Conservation (phyloP, 2,888 invertebrate species). For the Ormyrus pomaceus region DNA sequence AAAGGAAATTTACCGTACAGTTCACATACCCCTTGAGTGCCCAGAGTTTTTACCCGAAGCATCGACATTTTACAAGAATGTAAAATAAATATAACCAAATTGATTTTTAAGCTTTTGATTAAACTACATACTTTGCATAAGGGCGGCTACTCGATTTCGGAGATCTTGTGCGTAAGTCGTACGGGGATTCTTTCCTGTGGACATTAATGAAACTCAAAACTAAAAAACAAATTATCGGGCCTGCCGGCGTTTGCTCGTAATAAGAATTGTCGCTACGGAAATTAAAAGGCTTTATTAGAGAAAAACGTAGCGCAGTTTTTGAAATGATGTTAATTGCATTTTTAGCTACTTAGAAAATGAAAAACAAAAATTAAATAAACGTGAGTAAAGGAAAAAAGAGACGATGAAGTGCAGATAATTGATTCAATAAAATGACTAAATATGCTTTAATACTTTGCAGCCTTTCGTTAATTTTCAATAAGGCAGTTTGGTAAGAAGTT, state of each 20-base stretch:
- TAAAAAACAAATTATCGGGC: conserved; percentile 26
- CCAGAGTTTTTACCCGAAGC: conserved; percentile 16
- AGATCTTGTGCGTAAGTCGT: conserved; percentile 77
- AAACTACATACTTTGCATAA: conserved; percentile 76
- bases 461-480: conserved; percentile 32
- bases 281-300: background rate
- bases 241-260: conserved; percentile 9
- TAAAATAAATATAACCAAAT: background rate
- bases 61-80: conserved; percentile 19
- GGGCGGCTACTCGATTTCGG: conserved; percentile 75
- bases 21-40: conserved; percentile 10
- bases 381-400: conserved; percentile 1
- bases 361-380: conserved; percentile 23
- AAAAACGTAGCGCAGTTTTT: conserved; percentile 7
- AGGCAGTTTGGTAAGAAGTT: background rate
- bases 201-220: conserved; percentile 62
- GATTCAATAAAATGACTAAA: conserved; percentile 24
- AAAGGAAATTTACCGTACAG: conserved; percentile 32
- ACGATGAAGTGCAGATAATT: conserved; percentile 27
- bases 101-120: conserved; percentile 48
- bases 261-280: background rate
- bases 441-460: background rate
- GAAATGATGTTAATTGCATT: conserved; percentile 11
- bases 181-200: conserved; percentile 73
- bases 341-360: conserved; percentile 22